Conservation (phyloP, 2,888 invertebrate genomes). For the Tethea ocularis region DNA sequence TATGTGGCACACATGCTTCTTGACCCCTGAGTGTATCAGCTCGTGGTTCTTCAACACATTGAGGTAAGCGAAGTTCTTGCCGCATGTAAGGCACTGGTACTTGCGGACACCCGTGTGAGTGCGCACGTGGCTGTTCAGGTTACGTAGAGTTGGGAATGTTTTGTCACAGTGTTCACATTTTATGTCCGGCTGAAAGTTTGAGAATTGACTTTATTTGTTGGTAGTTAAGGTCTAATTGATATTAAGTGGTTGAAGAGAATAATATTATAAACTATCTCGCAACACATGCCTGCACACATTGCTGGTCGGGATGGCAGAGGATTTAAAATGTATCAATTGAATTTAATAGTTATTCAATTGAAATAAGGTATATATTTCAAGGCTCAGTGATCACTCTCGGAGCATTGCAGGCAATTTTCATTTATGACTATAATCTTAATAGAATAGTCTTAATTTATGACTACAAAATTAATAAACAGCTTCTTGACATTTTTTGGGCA, state of each 20-base stretch:
- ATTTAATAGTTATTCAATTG: too few species aligned
- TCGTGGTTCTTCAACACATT: conserved; percentile 89
- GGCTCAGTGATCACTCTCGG: too few species aligned
- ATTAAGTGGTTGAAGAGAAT: too few species aligned
- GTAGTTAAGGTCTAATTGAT: not conserved
- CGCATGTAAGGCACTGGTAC: conserved; percentile 85
- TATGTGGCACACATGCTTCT: conserved; percentile 87
- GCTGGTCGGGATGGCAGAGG: too few species aligned
- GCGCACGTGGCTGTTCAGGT: conserved; percentile 84
- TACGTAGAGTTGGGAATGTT: conserved; percentile 80
- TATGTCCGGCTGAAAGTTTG: conserved; percentile 71
- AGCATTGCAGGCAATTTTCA: too few species aligned
- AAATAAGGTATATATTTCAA: too few species aligned
- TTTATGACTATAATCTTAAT: too few species aligned
- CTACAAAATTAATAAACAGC: too few species aligned
- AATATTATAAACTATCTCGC: too few species aligned
- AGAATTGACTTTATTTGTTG: not conserved
- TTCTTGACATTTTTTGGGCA: not conserved
- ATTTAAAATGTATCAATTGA: too few species aligned
- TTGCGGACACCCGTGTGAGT: conserved; percentile 84
- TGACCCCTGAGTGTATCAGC: conserved; percentile 87
- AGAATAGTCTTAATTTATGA: too few species aligned
- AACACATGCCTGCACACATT: too few species aligned
- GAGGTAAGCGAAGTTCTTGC: conserved; percentile 86
- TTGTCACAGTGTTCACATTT: conserved; percentile 76